Base-by-base conservation (phyloP, 2,888 invertebrate genomes). In the Temnothorax ravouxi region DNA sequence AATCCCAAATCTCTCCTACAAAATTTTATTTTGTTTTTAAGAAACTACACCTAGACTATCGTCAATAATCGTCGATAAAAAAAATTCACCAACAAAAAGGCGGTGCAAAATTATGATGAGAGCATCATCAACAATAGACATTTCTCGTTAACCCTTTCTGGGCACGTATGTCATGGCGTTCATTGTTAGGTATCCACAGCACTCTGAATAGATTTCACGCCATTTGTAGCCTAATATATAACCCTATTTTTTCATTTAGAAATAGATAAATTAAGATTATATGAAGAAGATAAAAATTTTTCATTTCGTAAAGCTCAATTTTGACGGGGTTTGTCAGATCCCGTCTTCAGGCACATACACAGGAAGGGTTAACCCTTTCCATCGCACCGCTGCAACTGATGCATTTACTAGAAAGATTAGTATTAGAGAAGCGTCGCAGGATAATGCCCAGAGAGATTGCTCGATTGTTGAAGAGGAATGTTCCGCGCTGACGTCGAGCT, bases 401-500 rank as follows among this genome's bases (percentile, higher is more conserved):
- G 56, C 44, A 56, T 72, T 79, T 72, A 72, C 21, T 72, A 59
- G 59, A 72, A 72, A 25, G 25, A 72, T 80, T 47, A 52, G 34
- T 72, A n/a, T n/a, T n/a, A 29, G 34, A 79, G 59, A 79, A 59
- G 21, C 29, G 74, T 59, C 74, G 79, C 79, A 80, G 74, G 79
- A 80, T 72, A 59, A 80, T 80, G 74, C 74, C 79, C 41, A 44
- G 47, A 47, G 47, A 80, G 59, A 72, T 74, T 59, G 74, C 74
- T 80, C 79, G 79, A 80, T 80, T 56, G 74, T 80, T 72, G 34
- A 80, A 72, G 25, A 59, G 44, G 50, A 62, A 85, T 84, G 85
- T 84, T 84, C 81, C 86, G 84, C 54, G 87, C 77, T 83, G 72
- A 85, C 85, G 82, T 83, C 84, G 87, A 87, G 86, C 87, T 86